Base-by-base conservation (phyloP, 2,888 invertebrate species). In the Ornithoptera alexandrae region DNA sequence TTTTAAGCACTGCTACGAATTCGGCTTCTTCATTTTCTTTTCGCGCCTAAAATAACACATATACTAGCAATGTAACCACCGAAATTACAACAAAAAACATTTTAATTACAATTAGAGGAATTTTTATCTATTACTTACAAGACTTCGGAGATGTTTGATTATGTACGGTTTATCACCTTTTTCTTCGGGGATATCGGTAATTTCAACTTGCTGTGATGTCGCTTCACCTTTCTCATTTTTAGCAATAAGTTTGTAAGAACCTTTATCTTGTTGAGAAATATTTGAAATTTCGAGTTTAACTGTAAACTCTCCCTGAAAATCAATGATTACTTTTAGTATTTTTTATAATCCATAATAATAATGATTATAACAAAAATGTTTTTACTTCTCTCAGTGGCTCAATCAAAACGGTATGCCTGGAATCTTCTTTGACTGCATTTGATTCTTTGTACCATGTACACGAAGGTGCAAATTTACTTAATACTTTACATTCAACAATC, bases 201-300 rank as follows among this genome's bases (percentile, higher is more conserved):
- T 95, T 85, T 97, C 96, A 5, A 98, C 97, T 70, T 95, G 94
- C 86, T 97, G 97, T 39, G 98, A 98, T 18, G 95, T 95, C 18
- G 97, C 97, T 87, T 98, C 97, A 74, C 98, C 98, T 87, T 98
- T 98, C 79, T 97, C 97, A 85, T 98, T 98, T 84, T 96, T 97
- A 36, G 98, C 98, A 8, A 98, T 95, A 77, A 98, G 92, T 88
- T 97, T 98, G 88, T 98, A 98, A 71, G 96, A 94, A 75, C 98
- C 98, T 87, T 97, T 97, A 86, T 98, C 98, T 24, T 91, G 90
- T 82, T 95, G 94, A 73, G 95, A 94, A 42, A 97, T 95, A 80
- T 97, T 96, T 74, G 96, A 95, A 77, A 98, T 98, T 93, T 98
- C 98, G 79, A 98, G 93, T 93, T 97, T 97, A 22, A 98, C 95